Evolutionary conservation across 2,888 invertebrate species (phyloP).

Genomic region (Megaustenia siamemsis): DNA sequence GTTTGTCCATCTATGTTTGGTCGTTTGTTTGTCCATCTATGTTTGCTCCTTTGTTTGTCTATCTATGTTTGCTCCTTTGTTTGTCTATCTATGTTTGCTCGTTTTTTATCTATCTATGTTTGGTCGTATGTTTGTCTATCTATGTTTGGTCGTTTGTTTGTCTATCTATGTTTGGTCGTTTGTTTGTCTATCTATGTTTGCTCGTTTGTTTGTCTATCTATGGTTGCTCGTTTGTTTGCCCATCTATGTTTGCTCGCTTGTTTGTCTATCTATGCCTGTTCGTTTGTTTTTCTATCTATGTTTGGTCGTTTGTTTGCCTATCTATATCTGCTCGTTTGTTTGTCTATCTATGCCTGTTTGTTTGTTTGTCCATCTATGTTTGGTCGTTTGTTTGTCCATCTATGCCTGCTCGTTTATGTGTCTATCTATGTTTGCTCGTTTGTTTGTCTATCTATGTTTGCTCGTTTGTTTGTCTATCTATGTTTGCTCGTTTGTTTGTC

Average conservation of each 20-base stretch:
- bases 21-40: background rate
- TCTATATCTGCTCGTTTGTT: background rate
- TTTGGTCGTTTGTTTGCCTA: background rate
- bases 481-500: background rate
- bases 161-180: background rate
- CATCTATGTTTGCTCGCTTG: background rate
- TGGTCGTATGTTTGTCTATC: slow-evolving; percentile 12
- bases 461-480: background rate
- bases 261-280: background rate
- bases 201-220: background rate
- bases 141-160: background rate
- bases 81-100: slow-evolving; percentile 13
- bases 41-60: slow-evolving; percentile 33
- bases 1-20: background rate
- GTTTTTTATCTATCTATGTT: slow-evolving; percentile 2
- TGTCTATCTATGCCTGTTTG: background rate
- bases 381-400: background rate
- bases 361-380: background rate
- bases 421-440: background rate
- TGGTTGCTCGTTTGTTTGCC: background rate
- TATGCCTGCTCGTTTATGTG: background rate
- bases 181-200: background rate
- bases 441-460: background rate
- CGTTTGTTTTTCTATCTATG: background rate
- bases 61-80: slow-evolving; percentile 12